Evolutionary conservation across 2,113 vertebrate species (phyloP).

Genomic region (Anseranas semipalmata): DNA sequence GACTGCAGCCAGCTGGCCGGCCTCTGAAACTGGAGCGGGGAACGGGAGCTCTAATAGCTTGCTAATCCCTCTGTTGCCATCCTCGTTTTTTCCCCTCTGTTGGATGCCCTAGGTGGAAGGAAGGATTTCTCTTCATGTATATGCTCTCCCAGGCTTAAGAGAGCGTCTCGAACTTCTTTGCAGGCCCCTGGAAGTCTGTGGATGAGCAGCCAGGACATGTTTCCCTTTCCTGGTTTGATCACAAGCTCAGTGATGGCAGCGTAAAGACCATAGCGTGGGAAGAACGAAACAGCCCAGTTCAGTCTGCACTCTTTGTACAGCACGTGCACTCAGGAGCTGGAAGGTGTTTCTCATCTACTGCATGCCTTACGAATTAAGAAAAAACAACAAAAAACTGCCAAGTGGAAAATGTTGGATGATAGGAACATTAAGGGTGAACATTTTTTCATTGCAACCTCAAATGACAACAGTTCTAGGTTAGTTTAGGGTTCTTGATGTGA

Average conservation of each 20-base stretch:
- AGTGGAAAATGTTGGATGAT: neutral
- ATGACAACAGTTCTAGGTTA: neutral
- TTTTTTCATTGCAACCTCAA: neutral
- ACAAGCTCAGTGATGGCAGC: neutral
- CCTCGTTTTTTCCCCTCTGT: neutral
- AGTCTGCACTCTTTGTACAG: accelerated
- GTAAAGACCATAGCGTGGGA: neutral
- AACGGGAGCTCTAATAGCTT: neutral
- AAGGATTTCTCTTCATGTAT: neutral
- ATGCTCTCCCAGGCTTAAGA: neutral
- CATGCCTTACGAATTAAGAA: neutral
- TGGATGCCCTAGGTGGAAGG: neutral
- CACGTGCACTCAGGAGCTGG: neutral
- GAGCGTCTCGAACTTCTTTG: neutral
- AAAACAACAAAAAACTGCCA: neutral
- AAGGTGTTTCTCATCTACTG: neutral
- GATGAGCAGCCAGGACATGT: neutral
- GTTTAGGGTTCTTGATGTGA: neutral
- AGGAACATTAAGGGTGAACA: neutral
- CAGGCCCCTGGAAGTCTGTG: neutral
- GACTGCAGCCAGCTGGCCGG: neutral
- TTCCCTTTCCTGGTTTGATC: neutral
- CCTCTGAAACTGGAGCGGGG: neutral
- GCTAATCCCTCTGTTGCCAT: neutral
- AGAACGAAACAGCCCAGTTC: neutral